A percentile compares a stretch with the other conserved stretches of the same genome.
Evolutionary conservation across 2,113 vertebrate genomes (phyloP).

Genomic region (Theristicus caerulescens): DNA sequence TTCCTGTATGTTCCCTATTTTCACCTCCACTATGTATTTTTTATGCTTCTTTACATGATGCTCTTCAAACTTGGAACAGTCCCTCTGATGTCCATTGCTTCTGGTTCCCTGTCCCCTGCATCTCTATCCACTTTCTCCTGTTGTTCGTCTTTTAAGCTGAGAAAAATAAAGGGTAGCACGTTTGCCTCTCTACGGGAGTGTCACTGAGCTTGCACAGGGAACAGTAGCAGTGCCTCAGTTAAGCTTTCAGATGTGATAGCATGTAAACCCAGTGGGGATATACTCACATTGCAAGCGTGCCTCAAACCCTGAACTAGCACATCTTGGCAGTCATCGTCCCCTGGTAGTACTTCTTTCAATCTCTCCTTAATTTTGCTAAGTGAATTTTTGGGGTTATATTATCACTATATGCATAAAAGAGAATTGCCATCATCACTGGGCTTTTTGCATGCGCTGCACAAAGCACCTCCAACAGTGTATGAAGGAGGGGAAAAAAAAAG

Average conservation of each 20-base stretch:
- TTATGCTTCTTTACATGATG: background rate
- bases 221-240: background rate
- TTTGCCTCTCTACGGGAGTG: background rate
- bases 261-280: background rate
- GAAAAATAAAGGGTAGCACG: background rate
- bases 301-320: background rate
- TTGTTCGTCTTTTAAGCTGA: background rate
- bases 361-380: background rate
- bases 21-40: background rate
- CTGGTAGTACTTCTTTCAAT: background rate
- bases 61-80: background rate
- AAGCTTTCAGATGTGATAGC: background rate
- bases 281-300: rapidly evolving
- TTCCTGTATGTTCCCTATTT: background rate
- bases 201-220: background rate
- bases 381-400: background rate
- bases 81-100: background rate
- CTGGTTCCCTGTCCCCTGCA: background rate
- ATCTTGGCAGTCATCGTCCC: background rate
- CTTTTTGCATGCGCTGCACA: background rate
- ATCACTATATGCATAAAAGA: background rate
- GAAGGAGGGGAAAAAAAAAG: background rate
- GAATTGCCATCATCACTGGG: too few relatives aligned
- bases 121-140: background rate
- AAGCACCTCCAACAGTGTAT: background rate